Percentiles rank a stretch among this genome's conserved stretches.
Evolutionary conservation across 2,113 vertebrate genomes (phyloP).

Genomic region (Argyrosomus japonicus): DNA sequence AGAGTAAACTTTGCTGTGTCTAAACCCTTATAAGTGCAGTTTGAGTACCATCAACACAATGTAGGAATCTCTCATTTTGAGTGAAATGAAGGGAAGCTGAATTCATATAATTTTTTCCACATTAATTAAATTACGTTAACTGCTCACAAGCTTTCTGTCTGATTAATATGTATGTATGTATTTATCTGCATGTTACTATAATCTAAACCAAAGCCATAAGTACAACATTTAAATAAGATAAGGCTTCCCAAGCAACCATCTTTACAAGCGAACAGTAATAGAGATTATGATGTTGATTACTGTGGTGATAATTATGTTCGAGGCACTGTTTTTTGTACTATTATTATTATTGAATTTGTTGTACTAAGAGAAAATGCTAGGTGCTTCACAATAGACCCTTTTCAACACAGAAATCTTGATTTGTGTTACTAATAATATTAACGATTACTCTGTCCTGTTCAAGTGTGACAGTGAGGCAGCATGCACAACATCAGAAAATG

Average conservation of each 20-base stretch:
- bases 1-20: background rate
- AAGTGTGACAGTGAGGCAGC: background rate
- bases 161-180: background rate
- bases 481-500: background rate
- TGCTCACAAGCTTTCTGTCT: background rate
- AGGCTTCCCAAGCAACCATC: background rate
- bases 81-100: background rate
- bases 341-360: background rate
- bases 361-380: background rate
- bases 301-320: background rate
- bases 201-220: background rate
- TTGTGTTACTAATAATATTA: background rate
- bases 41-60: conserved; percentile 1
- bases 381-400: background rate
- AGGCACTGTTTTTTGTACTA: background rate
- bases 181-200: background rate
- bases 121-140: background rate
- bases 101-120: background rate
- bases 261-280: background rate
- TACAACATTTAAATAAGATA: background rate
- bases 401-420: background rate
- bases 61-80: background rate
- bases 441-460: background rate
- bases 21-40: background rate
- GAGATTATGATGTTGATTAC: background rate